Percentiles rank a stretch among this genome's conserved stretches.
Conservation (phyloP, 2,888 invertebrate species). For the Trichogramma evanescens region DNA sequence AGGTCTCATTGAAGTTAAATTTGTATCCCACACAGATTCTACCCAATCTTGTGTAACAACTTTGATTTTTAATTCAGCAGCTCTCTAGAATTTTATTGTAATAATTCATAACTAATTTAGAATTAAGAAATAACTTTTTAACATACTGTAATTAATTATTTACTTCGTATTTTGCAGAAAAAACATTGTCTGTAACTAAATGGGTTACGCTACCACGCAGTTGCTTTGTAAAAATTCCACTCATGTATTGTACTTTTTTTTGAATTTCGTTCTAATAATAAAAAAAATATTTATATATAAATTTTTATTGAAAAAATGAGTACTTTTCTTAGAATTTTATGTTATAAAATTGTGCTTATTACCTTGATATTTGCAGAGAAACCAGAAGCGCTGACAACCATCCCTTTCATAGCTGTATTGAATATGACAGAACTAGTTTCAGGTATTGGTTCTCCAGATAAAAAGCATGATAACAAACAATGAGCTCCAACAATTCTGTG, state of each 20-base stretch:
- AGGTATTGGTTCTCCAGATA: constrained; percentile 67
- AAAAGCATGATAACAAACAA: constrained; percentile 69
- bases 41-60: constrained; percentile 78
- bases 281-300: background rate
- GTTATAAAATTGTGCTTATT: constrained; percentile 8
- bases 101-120: background rate
- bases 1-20: constrained; percentile 55
- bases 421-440: constrained; percentile 69
- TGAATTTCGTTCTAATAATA: constrained; percentile 53
- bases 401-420: constrained; percentile 71
- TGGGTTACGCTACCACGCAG: constrained; percentile 69
- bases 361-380: constrained; percentile 50
- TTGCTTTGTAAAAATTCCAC: constrained; percentile 61
- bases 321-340: background rate
- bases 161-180: constrained; percentile 71
- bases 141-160: constrained; percentile 34
- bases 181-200: constrained; percentile 69
- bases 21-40: constrained; percentile 69
- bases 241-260: constrained; percentile 67
- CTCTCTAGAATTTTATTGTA: constrained; percentile 52
- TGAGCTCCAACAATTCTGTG: constrained; percentile 75
- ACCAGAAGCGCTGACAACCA: constrained; percentile 61
- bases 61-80: constrained; percentile 56
- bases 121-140: background rate
- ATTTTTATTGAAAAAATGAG: background rate